phyloP scores from a whole-genome alignment of 2,797 vertebrate genomes.

The Anableps anableps region DNA sequence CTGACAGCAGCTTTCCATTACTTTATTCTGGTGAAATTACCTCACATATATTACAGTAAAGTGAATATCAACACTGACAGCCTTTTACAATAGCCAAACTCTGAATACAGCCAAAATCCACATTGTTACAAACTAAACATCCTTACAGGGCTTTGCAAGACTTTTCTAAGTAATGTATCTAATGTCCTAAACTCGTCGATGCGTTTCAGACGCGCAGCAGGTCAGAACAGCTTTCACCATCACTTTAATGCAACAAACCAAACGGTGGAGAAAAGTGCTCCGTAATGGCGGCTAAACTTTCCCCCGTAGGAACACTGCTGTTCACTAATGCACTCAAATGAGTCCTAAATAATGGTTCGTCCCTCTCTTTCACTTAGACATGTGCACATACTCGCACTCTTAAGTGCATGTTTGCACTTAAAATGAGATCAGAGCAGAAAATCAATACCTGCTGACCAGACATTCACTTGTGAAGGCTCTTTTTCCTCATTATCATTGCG shows the following conservation, averaged over 20 bases:
- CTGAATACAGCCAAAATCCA: background rate
- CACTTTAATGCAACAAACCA: conserved; percentile 2
- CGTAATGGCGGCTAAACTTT: conserved; percentile 5
- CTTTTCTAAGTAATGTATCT: background rate
- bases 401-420: conserved; percentile 15
- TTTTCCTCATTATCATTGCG: conserved; percentile 5
- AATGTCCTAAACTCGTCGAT: background rate
- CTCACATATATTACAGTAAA: conserved; percentile 10
- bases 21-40: background rate
- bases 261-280: conserved; percentile 20
- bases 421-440: conserved; percentile 19
- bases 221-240: conserved; percentile 6
- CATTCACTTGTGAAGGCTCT: conserved; percentile 6
- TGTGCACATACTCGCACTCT: background rate
- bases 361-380: conserved; percentile 32
- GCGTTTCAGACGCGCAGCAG: conserved; percentile 17
- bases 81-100: background rate
- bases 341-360: conserved; percentile 47
- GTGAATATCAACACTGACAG: background rate
- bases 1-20: conserved; percentile 1
- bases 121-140: background rate
- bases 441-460: conserved; percentile 45
- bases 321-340: conserved; percentile 46
- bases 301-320: conserved; percentile 39
- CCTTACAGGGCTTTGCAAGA: no score